Evolutionary conservation across 2,888 invertebrate genomes (phyloP).

Genomic region (Synergus itoensis): DNA sequence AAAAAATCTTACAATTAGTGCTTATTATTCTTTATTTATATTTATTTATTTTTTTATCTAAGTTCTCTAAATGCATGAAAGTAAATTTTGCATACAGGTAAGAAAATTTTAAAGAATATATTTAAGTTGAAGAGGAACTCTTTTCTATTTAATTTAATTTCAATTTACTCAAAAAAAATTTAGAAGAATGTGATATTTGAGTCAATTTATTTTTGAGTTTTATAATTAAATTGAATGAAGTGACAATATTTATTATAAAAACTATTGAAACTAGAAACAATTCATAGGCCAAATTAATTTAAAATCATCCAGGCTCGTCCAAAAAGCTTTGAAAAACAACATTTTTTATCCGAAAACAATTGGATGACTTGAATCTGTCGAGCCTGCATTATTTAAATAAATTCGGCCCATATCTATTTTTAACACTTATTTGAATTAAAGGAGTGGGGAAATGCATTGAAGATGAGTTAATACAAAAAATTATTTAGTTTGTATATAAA

Average conservation of each 20-base stretch:
- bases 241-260: neutral
- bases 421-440: neutral
- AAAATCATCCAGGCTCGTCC: no score
- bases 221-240: neutral
- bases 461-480: neutral
- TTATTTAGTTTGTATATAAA: neutral
- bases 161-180: neutral
- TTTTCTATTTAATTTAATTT: neutral
- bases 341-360: neutral
- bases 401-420: no score
- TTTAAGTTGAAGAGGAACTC: slow-evolving; percentile 26
- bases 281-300: neutral
- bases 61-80: slow-evolving; percentile 61
- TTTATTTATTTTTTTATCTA: slow-evolving; percentile 46
- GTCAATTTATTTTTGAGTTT: neutral
- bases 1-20: slow-evolving; percentile 62
- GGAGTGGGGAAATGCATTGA: neutral
- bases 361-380: no score
- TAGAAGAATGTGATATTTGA: neutral
- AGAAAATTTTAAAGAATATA: slow-evolving; percentile 18
- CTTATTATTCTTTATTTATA: slow-evolving; percentile 59
- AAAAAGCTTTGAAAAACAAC: neutral
- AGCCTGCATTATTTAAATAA: no score
- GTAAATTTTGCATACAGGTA: slow-evolving; percentile 22
- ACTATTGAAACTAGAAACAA: no score